Evolutionary conservation across 1,140 invertebrate species (phyloP), one percentile per base, ranked within the genome.

Genomic region (Diabrotica virgifera): DNA sequence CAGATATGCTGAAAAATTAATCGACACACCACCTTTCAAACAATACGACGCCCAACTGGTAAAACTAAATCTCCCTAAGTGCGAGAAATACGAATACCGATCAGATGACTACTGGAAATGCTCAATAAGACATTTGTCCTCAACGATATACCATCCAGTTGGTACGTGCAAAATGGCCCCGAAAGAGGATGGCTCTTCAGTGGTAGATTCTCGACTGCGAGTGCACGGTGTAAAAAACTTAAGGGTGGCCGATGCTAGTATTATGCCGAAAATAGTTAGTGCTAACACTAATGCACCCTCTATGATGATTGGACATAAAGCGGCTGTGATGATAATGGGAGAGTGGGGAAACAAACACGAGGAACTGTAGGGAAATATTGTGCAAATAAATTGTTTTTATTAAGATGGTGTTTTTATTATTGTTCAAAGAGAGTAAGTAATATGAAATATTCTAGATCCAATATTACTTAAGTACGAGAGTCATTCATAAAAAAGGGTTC

Each of bases 271-370:
- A 5, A 85, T 92, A 51, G 80, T 86, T 0, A 83, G 85, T 11
- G 89, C 84, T 5, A 90, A 91, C 64, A 90, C 88, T 0, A 90
- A 90, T 74, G 89, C 89, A 1, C 84, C 90, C 0, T 84, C 83
- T 0, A 86, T 90, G 37, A 90, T 89, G 84, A 89, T 92, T 57
- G 90, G 82, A 1, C 89, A 91, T 72, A 91, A 90, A 72, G 89
- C 82, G 0, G 84, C 85, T 4, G 87, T 90, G 64, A 81, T 90
- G 73, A 85, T 90, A 55, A 88, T 84, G 73, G 79, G 82, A 68
- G 79, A 83, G 6, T 59, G 57, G 57, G 0, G 0, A 6, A 9
- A 24, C 5, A 13, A 36, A 35, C n/a, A 55, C n/a, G 24, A 13
- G 10, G 53, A 55, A 55, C 14, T 52, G n/a, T 52, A 52, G 51